Percentiles rank a stretch among this genome's conserved stretches.
phyloP scores from a whole-genome alignment of 2,888 invertebrate species.

The Netelia melanura region DNA sequence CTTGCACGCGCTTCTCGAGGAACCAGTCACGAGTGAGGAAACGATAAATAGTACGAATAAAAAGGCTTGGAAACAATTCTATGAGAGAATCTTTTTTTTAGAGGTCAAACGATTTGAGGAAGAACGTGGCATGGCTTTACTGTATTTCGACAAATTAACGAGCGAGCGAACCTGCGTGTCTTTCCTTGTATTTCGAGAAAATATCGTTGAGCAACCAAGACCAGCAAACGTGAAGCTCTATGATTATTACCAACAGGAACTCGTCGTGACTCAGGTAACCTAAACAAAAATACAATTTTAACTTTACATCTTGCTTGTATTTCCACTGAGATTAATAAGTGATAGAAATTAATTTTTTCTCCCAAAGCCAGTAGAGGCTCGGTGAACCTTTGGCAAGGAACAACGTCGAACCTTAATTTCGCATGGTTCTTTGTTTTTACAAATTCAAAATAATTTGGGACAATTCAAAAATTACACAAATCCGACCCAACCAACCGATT shows the following conservation, averaged over 20 bases:
- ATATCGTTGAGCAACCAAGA: slow-evolving; percentile 84
- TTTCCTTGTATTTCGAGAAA: slow-evolving; percentile 83
- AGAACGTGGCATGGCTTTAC: slow-evolving; percentile 84
- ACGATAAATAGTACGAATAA: neutral
- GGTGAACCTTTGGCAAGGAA: no score
- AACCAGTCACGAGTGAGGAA: slow-evolving; percentile 84
- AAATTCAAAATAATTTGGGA: no score
- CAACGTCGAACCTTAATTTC: no score
- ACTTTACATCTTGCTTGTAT: no score
- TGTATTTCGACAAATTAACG: slow-evolving; percentile 86
- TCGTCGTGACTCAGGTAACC: slow-evolving; percentile 86
- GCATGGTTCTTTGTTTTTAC: no score
- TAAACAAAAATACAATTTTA: neutral
- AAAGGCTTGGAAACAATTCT: neutral
- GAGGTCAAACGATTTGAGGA: slow-evolving; percentile 86
- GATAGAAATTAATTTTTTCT: no score
- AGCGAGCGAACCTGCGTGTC: slow-evolving; percentile 85
- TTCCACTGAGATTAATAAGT: no score
- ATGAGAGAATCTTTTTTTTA: slow-evolving; percentile 68
- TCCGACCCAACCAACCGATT: no score
- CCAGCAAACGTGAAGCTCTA: slow-evolving; percentile 87
- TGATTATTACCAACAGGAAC: slow-evolving; percentile 89
- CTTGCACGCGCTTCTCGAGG: slow-evolving; percentile 86
- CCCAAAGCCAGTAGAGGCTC: no score
- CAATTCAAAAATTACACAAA: no score